Conservation (phyloP, 2,113 vertebrate species). For the Phainopepla nitens region DNA sequence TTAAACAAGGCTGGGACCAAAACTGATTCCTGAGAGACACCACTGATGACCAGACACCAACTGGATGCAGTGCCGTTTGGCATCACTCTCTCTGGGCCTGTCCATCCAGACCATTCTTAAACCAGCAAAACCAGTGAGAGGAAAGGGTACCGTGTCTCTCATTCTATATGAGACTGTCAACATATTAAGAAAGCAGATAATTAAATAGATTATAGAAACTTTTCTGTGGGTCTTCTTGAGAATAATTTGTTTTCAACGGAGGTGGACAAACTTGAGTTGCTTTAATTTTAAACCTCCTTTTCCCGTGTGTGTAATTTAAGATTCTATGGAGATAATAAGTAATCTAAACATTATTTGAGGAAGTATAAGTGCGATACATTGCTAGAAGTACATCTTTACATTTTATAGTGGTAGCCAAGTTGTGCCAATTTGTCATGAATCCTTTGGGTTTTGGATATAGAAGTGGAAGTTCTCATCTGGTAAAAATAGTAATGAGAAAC, state of each 20-base stretch:
- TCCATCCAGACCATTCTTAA: not conserved
- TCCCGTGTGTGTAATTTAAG: not conserved
- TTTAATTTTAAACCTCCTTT: not conserved
- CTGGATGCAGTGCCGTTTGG: not conserved
- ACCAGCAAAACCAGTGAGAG: not conserved
- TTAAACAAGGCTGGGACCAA: not conserved
- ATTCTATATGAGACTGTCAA: not conserved
- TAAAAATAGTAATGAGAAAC: not conserved
- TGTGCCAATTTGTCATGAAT: not conserved
- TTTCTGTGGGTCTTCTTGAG: not conserved
- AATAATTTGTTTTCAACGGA: not conserved
- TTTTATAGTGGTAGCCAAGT: not conserved
- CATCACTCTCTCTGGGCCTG: rapidly evolving
- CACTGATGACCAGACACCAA: rapidly evolving
- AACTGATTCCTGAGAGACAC: not conserved
- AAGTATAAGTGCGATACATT: not conserved
- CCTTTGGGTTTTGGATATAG: not conserved
- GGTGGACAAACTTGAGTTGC: not conserved
- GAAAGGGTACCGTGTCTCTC: not conserved
- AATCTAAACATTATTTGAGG: not conserved
- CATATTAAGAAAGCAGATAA: not conserved
- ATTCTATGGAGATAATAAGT: not conserved
- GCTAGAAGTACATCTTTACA: not conserved
- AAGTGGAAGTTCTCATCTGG: not conserved
- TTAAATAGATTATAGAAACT: not conserved